A percentile compares a stretch with the other conserved stretches of the same genome.
Conservation (phyloP, 1,140 invertebrate genomes). For the Lasioglossum baleicum region DNA sequence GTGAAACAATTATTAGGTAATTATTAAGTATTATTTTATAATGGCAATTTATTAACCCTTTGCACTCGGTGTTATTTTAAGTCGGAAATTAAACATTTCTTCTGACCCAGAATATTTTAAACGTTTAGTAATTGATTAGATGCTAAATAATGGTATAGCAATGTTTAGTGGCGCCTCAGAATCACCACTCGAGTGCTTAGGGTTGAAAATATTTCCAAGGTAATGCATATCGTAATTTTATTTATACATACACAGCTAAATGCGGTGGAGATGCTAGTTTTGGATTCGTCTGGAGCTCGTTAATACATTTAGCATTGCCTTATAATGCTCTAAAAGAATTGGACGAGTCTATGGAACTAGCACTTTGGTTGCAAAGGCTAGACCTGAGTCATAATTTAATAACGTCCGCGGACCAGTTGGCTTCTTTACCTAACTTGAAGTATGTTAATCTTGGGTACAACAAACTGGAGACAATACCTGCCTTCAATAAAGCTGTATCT, state of each 20-base stretch:
- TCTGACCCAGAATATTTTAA: no score
- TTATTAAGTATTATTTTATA: constrained; percentile 17
- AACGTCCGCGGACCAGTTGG: constrained; percentile 73
- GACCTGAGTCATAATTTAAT: constrained; percentile 83
- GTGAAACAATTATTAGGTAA: constrained; percentile 72
- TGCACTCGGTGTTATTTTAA: no score
- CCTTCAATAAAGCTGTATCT: constrained; percentile 79
- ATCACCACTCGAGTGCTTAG: no score
- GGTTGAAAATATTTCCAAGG: no score
- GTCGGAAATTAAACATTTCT: no score
- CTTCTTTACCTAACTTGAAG: constrained; percentile 82
- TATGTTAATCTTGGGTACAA: constrained; percentile 84
- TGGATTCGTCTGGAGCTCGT: constrained; percentile 83
- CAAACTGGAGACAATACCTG: constrained; percentile 81
- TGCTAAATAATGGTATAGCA: no score
- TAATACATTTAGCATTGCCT: constrained; percentile 81
- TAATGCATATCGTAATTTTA: not conserved
- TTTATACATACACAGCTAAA: constrained; percentile 67
- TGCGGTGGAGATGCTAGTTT: constrained; percentile 83
- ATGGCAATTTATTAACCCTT: not conserved
- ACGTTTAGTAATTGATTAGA: no score
- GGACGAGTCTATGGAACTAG: constrained; percentile 82
- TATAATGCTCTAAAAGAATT: constrained; percentile 81
- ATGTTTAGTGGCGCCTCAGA: no score
- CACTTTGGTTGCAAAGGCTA: constrained; percentile 82